phyloP scores from a whole-genome alignment of 2,797 vertebrate species.

The Leptodactylus fallax region DNA sequence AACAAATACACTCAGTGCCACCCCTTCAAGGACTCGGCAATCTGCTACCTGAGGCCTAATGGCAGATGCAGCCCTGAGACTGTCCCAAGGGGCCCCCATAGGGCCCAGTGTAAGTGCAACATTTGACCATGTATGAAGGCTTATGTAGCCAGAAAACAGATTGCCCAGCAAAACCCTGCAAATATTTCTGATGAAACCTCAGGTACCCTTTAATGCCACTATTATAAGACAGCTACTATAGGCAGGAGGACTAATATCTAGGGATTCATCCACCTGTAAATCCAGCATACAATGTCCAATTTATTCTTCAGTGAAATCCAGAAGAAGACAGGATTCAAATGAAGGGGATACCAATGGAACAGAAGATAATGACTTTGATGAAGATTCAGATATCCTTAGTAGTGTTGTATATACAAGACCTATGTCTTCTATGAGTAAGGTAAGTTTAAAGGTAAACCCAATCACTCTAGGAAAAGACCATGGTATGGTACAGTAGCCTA shows the following conservation, averaged over 20 bases:
- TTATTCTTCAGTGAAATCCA: conserved; percentile 22
- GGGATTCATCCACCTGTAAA: too few relatives aligned
- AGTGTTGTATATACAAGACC: conserved; percentile 54
- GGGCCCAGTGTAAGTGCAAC: too few relatives aligned
- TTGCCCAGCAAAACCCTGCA: too few relatives aligned
- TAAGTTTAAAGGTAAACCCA: conserved; percentile 8
- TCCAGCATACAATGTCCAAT: background rate
- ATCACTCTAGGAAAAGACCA: background rate
- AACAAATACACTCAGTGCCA: too few relatives aligned
- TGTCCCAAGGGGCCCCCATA: too few relatives aligned
- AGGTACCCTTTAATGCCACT: background rate
- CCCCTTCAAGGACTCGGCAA: too few relatives aligned
- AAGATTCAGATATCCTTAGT: conserved; percentile 57
- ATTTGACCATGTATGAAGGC: too few relatives aligned
- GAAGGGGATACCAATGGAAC: conserved; percentile 64
- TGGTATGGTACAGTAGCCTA: background rate
- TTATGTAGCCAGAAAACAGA: too few relatives aligned
- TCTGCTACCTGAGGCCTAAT: too few relatives aligned
- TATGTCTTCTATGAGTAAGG: conserved; percentile 20
- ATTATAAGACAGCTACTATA: background rate
- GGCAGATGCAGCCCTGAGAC: too few relatives aligned
- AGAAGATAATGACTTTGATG: conserved; percentile 53
- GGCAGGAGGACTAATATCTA: too few relatives aligned
- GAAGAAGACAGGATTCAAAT: conserved; percentile 70
- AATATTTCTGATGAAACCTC: too few relatives aligned